Conservation (phyloP, 2,888 invertebrate genomes). For the Eupithecia abbreviata region DNA sequence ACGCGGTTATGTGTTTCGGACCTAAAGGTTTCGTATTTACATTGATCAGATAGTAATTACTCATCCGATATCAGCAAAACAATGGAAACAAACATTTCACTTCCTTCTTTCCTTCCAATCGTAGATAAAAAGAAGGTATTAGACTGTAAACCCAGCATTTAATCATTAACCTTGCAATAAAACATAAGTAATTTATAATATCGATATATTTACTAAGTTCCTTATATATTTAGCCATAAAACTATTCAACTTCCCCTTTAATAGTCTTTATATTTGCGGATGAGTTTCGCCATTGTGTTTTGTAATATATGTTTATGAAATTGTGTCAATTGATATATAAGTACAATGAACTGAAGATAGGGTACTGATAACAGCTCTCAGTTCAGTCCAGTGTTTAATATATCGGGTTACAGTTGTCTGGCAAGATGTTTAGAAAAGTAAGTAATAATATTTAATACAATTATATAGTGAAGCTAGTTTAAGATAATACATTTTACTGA, state of each 20-base stretch:
- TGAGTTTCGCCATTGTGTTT: background rate
- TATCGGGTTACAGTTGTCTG: conserved; percentile 29
- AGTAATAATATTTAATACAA: conserved; percentile 19
- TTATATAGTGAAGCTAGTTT: background rate
- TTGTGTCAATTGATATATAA: conserved; percentile 35
- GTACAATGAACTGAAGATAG: conserved; percentile 34
- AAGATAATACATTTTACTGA: background rate
- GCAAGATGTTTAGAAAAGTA: conserved; percentile 27
- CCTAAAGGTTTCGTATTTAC: too few species aligned
- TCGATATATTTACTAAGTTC: background rate
- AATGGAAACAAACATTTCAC: conserved; percentile 53
- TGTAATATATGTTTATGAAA: background rate
- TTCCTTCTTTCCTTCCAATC: conserved; percentile 66
- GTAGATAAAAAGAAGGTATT: conserved; percentile 55
- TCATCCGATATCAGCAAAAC: background rate
- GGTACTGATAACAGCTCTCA: conserved; percentile 18
- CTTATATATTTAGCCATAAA: background rate
- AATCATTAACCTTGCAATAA: conserved; percentile 38
- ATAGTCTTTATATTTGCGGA: background rate
- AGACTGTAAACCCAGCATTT: conserved; percentile 50
- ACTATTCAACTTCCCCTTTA: background rate
- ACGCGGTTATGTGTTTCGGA: too few species aligned
- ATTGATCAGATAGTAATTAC: too few species aligned
- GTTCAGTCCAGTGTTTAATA: conserved; percentile 28
- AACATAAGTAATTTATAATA: background rate